Evolutionary conservation across 2,888 invertebrate species (phyloP).

Genomic region (Drosophila prolongata): DNA sequence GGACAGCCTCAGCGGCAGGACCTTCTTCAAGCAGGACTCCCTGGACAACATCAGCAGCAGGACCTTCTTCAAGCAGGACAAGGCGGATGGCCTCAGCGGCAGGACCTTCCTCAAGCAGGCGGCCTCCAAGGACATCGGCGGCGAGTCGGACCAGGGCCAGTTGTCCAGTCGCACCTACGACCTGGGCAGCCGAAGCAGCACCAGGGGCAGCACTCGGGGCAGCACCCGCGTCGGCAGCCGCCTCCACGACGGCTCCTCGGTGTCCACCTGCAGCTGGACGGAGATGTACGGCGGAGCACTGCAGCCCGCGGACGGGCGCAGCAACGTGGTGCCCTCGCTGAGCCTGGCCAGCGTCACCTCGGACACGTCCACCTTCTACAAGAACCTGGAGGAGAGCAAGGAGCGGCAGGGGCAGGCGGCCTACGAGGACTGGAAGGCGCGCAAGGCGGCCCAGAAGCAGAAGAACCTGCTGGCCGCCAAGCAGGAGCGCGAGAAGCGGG

Average conservation of each 20-base stretch:
- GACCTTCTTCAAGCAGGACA: not conserved
- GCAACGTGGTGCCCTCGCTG: constrained; percentile 77
- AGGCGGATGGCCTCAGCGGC: not conserved
- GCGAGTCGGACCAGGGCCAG: constrained; percentile 20
- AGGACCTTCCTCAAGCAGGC: constrained; percentile 1
- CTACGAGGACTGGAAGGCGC: constrained; percentile 81
- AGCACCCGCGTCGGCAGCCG: constrained; percentile 16
- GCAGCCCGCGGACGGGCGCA: constrained; percentile 53
- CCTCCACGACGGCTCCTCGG: constrained; percentile 46
- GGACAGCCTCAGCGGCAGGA: constrained; percentile 5
- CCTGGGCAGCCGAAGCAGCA: constrained; percentile 24
- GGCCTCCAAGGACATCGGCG: not conserved
- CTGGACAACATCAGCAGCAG: not conserved
- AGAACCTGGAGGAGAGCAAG: constrained; percentile 44
- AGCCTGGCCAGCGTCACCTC: constrained; percentile 71
- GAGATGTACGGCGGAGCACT: constrained; percentile 56
- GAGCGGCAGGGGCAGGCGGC: constrained; percentile 61
- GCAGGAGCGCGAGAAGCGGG: constrained; percentile 66
- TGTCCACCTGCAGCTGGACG: constrained; percentile 60
- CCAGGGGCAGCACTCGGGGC: constrained; percentile 5
- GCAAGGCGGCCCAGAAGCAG: constrained; percentile 72
- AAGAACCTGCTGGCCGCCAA: constrained; percentile 58
- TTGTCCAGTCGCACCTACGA: constrained; percentile 56
- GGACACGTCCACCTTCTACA: constrained; percentile 52
- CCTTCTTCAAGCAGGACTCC: not conserved